Conservation (phyloP, 2,888 invertebrate species). For the Phaedon cochleariae region DNA sequence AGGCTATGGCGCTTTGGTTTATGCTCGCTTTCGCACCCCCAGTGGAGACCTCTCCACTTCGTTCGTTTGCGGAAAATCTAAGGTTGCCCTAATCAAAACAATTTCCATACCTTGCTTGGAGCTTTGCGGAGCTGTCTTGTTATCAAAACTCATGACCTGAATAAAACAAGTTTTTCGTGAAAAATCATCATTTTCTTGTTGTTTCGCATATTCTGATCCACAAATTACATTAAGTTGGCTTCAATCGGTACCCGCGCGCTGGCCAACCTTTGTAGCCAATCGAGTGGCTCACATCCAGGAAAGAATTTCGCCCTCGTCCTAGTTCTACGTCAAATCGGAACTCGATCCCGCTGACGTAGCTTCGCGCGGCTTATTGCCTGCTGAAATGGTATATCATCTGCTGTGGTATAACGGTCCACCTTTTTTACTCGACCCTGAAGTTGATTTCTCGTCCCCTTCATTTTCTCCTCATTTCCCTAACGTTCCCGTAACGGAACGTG, state of each 20-base stretch:
- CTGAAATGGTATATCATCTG: neutral
- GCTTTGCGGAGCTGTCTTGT: slow-evolving; percentile 31
- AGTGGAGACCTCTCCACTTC: slow-evolving; percentile 6
- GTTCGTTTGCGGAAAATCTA: slow-evolving; percentile 23
- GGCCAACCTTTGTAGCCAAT: slow-evolving; percentile 30
- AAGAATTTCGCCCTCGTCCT: neutral
- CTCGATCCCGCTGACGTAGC: slow-evolving; percentile 14
- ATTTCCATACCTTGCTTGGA: slow-evolving; percentile 34
- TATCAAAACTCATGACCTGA: slow-evolving; percentile 18
- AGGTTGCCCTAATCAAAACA: slow-evolving; percentile 27
- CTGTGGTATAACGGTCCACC: too few relatives aligned
- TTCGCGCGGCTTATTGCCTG: slow-evolving; percentile 18
- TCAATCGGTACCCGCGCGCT: slow-evolving; percentile 17
- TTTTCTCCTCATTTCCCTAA: too few relatives aligned
- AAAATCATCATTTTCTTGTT: slow-evolving; percentile 2
- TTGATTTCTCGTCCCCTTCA: too few relatives aligned
- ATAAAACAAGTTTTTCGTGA: slow-evolving; percentile 4
- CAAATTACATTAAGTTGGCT: slow-evolving; percentile 23
- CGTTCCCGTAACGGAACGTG: too few relatives aligned
- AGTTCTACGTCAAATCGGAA: slow-evolving; percentile 7
- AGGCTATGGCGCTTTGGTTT: slow-evolving; percentile 30
- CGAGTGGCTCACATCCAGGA: slow-evolving; percentile 28
- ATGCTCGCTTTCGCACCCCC: slow-evolving; percentile 21
- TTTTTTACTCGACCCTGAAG: neutral
- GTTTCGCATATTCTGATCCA: slow-evolving; percentile 29